phyloP scores from a whole-genome alignment of 2,888 invertebrate genomes.

The Drosophila borealis region DNA sequence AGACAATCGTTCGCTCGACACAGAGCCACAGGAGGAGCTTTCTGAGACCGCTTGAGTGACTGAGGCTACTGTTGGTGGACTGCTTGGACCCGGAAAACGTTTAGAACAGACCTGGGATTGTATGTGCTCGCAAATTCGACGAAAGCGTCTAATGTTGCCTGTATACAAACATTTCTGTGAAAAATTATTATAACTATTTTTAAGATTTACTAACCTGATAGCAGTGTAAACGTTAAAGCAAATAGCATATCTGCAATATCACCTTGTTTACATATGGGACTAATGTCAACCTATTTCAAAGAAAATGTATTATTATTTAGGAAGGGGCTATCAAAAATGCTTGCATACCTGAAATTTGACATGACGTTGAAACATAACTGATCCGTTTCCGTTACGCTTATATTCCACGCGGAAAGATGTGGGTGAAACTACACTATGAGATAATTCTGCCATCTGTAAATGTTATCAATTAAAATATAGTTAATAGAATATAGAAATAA shows the following conservation, averaged over 20 bases:
- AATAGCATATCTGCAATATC: slow-evolving; percentile 90
- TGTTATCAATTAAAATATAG: neutral
- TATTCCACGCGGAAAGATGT: slow-evolving; percentile 99
- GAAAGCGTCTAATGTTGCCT: slow-evolving; percentile 97
- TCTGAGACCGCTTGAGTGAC: slow-evolving; percentile 85
- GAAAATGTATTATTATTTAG: neutral
- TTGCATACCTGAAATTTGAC: slow-evolving; percentile 93
- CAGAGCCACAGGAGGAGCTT: slow-evolving; percentile 85
- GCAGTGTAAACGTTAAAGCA: slow-evolving; percentile 96
- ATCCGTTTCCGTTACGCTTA: slow-evolving; percentile 96
- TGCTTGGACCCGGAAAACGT: slow-evolving; percentile 85
- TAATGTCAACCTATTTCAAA: slow-evolving; percentile 90
- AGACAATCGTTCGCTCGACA: slow-evolving; percentile 85
- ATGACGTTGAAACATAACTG: slow-evolving; percentile 98
- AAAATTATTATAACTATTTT: neutral
- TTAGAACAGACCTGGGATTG: slow-evolving; percentile 91
- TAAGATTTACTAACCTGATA: slow-evolving; percentile 90
- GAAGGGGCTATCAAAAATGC: neutral
- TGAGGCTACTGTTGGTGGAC: slow-evolving; percentile 84
- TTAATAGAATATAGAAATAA: neutral
- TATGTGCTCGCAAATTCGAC: slow-evolving; percentile 98
- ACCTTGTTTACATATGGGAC: slow-evolving; percentile 92
- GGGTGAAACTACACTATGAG: slow-evolving; percentile 98
- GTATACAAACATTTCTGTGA: neutral
- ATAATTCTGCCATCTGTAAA: slow-evolving; percentile 95